Evolutionary conservation across 2,888 invertebrate genomes (phyloP), one percentile per base, ranked within the genome.

Genomic region (Parasteatoda lunata): DNA sequence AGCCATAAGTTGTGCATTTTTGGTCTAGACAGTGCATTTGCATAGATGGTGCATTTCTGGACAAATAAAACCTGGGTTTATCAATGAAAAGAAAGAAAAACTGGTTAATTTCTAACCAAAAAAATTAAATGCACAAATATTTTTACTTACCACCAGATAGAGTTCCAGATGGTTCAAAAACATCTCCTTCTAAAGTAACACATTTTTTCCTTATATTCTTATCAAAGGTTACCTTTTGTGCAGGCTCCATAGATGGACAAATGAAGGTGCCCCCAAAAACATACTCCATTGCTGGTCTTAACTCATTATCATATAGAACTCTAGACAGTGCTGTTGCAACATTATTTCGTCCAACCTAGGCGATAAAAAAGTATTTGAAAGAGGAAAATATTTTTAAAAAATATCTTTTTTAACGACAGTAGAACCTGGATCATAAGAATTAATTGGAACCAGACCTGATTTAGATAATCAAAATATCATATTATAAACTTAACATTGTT

Each of bases 111-210:
- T 13, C 9, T 59, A 59, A 59, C 8, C 8, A 59, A 8, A 9
- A 45, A 68, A 68, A 4, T 30, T 2, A 66, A n/a, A 30, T 30
- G 30, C 30, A 30, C 30, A 30, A 30, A 30, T 30, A 30, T 30
- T 30, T 30, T 30, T 30, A 59, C 49, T 75, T 75, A 91, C 99
- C 99, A 91, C 99, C 99, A 81, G 96, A 95, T 59, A 99, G 93
- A 8, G 95, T 95, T 90, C 99, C 99, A 77, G 95, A 93, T 0
- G 99, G 98, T 92, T 98, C 97, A 90, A 96, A 95, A 59, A 96
- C 94, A 92, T 99, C 98, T 0, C 99, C 99, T 89, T 97, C 97
- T 5, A 97, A 92, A 0, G 99, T 98, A 47, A 99, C 97, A 30
- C 92, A 91, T 77, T 92, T 91, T 81, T 91, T 92, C 90, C 90